These are phyloP conservation scores for Mesorhabditis spiculigera DNA, from an alignment of 2,888 invertebrate genomes.

Conservation along the genomic window DNA sequence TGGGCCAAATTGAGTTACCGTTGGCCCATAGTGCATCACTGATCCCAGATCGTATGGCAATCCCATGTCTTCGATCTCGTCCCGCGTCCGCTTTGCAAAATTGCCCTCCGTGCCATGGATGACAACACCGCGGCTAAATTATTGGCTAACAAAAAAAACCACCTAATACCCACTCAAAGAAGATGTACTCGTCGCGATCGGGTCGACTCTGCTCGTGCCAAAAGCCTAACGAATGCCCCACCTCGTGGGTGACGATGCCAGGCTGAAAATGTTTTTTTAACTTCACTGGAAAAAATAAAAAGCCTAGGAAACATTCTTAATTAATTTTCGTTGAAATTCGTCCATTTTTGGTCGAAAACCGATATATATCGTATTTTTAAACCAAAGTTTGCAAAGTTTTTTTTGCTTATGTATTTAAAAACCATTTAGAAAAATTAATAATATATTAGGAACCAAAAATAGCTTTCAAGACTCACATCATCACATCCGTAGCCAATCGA, in stretches of 20 bases:
- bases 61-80: constrained; percentile 51
- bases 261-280: constrained; percentile 23
- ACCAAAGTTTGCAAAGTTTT: not conserved
- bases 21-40: constrained; percentile 52
- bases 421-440: too few relatives aligned
- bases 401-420: not conserved
- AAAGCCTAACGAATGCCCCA: constrained; percentile 53
- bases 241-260: constrained; percentile 54
- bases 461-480: constrained; percentile 30
- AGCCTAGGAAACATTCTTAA: not conserved
- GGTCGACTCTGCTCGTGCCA: constrained; percentile 55
- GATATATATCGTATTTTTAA: not conserved
- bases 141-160: not conserved
- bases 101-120: constrained; percentile 52
- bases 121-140: constrained; percentile 17
- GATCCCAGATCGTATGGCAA: constrained; percentile 51
- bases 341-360: too few relatives aligned
- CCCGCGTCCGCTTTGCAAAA: constrained; percentile 43
- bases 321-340: not conserved
- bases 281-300: too few relatives aligned
- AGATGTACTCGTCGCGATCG: constrained; percentile 51
- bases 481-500: constrained; percentile 57
- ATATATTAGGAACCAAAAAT: too few relatives aligned
- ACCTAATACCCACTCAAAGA: constrained; percentile 19
- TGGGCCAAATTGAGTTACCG: constrained; percentile 17